Conservation (phyloP, 2,113 vertebrate genomes). For the Mungos mungo region DNA sequence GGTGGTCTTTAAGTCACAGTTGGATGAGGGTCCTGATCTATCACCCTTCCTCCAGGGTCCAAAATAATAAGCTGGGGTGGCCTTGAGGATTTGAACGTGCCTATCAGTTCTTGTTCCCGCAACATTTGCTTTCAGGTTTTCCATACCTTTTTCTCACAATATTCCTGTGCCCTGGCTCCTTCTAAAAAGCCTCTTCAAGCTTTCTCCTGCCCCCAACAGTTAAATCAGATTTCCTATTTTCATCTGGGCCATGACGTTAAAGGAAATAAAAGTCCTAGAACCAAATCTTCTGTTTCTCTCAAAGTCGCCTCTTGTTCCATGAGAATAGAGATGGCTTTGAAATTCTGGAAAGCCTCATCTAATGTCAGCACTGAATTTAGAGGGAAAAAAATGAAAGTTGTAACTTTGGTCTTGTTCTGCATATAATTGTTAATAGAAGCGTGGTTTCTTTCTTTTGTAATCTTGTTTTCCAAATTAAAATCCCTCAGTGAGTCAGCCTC, state of each 20-base stretch:
- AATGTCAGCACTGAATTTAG: neutral
- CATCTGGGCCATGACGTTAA: neutral
- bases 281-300: no score
- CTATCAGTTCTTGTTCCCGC: neutral
- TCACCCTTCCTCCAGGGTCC: neutral
- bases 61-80: neutral
- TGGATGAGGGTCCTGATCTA: neutral
- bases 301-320: neutral
- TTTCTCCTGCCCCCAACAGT: neutral
- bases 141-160: neutral
- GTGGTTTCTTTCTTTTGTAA: slow-evolving; percentile 67
- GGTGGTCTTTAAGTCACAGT: slow-evolving; percentile 28
- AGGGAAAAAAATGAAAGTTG: slow-evolving; percentile 59
- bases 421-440: slow-evolving; percentile 62
- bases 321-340: neutral
- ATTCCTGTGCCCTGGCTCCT: neutral
- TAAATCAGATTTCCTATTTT: neutral
- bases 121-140: neutral
- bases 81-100: neutral
- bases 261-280: neutral
- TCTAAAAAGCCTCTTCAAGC: neutral
- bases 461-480: slow-evolving; percentile 74
- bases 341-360: neutral
- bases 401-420: slow-evolving; percentile 17
- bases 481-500: slow-evolving; percentile 60